Conservation (phyloP, 2,113 vertebrate species). For the Plotosus lineatus region DNA sequence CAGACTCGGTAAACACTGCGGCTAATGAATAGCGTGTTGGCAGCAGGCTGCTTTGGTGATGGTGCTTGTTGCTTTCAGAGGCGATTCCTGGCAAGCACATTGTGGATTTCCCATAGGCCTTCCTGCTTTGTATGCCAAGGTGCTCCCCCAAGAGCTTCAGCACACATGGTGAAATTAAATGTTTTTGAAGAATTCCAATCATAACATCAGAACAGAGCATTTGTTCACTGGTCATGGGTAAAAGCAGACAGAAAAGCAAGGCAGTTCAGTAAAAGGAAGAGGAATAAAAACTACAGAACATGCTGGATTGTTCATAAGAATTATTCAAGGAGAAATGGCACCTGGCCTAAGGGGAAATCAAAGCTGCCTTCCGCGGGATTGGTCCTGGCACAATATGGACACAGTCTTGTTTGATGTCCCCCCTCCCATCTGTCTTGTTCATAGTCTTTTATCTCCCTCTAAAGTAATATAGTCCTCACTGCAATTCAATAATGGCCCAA, state of each 20-base stretch:
- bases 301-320: conserved; percentile 82
- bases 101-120: conserved; percentile 62
- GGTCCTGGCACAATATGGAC: conserved; percentile 93
- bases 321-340: conserved; percentile 87
- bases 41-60: conserved; percentile 38
- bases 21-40: conserved; percentile 51
- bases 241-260: conserved; percentile 53
- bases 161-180: conserved; percentile 66
- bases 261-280: conserved; percentile 50
- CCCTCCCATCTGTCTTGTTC: conserved; percentile 92
- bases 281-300: conserved; percentile 76
- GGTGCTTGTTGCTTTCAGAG: conserved; percentile 44
- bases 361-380: conserved; percentile 87
- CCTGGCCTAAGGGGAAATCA: conserved; percentile 90
- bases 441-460: conserved; percentile 98
- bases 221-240: conserved; percentile 62
- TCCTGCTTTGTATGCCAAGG: conserved; percentile 53
- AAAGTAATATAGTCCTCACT: conserved; percentile 95
- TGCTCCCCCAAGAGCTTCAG: conserved; percentile 53
- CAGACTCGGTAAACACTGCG: conserved; percentile 44
- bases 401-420: conserved; percentile 96
- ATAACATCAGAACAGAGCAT: conserved; percentile 60
- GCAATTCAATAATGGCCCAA: conserved; percentile 95
- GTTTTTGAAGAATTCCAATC: conserved; percentile 71
- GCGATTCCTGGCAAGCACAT: conserved; percentile 23